A percentile compares a stretch with the other conserved stretches of the same genome.
These are phyloP conservation scores for Chloroceryle inda DNA, from an alignment of 2,797 vertebrate species.

Conservation along the genomic window DNA sequence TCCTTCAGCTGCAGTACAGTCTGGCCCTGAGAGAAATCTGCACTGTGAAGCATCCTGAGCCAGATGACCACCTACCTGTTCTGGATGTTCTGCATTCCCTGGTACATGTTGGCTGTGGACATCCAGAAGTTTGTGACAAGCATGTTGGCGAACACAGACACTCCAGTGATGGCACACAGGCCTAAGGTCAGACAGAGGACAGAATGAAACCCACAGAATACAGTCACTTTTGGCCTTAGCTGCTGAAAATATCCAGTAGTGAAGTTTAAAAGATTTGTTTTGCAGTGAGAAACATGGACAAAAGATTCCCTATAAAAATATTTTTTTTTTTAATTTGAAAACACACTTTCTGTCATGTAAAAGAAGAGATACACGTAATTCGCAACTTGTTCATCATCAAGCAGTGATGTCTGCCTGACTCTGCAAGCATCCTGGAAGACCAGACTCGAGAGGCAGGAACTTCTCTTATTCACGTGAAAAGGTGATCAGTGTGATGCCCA, in stretches of 20 bases:
- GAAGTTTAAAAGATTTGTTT: background rate
- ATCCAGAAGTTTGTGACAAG: slow-evolving; percentile 92
- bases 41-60: rapidly evolving
- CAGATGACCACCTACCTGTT: slow-evolving; percentile 76
- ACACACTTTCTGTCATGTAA: rapidly evolving
- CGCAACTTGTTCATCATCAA: background rate
- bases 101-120: slow-evolving; percentile 81
- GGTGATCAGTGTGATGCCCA: background rate
- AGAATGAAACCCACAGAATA: background rate
- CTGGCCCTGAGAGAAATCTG: background rate
- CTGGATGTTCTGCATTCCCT: slow-evolving; percentile 78
- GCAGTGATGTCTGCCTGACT: background rate
- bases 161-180: slow-evolving; percentile 89
- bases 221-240: background rate
- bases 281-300: background rate
- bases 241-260: background rate
- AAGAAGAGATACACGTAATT: background rate
- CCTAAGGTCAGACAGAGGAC: slow-evolving; percentile 75
- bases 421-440: background rate
- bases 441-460: background rate
- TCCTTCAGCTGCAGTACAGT: background rate
- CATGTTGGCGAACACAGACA: slow-evolving; percentile 93
- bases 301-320: background rate
- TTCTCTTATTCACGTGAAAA: background rate
- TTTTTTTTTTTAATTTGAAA: background rate